A percentile compares a stretch with the other conserved stretches of the same genome.
phyloP scores from a whole-genome alignment of 2,888 invertebrate genomes.

The Exocentrus adspersus region DNA sequence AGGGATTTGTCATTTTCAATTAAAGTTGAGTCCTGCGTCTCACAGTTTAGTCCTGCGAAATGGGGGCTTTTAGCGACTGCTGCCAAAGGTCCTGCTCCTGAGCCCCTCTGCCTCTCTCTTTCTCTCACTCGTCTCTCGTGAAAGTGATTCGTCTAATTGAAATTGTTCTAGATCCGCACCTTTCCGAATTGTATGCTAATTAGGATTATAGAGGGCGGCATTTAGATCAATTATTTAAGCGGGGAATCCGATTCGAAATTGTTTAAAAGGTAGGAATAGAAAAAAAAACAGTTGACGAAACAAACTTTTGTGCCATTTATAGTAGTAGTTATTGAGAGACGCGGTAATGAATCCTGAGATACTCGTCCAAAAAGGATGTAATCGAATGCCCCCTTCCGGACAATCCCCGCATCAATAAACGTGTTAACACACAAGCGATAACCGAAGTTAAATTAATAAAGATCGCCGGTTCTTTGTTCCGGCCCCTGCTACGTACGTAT shows the following conservation, averaged over 20 bases:
- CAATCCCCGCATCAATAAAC: conserved; percentile 38
- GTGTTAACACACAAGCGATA: conserved; percentile 56
- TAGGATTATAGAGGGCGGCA: conserved; percentile 22
- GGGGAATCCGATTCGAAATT: too few species aligned
- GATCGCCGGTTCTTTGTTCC: conserved; percentile 49
- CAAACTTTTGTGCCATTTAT: too few species aligned
- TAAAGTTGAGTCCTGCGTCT: conserved; percentile 66
- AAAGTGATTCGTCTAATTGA: conserved; percentile 37
- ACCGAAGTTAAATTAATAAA: conserved; percentile 54
- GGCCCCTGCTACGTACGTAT: too few species aligned
- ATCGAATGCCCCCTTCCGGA: not conserved
- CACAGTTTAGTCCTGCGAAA: conserved; percentile 55
- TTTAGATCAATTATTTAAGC: conserved; percentile 24
- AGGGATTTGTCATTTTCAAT: conserved; percentile 67
- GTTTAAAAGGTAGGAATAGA: too few species aligned
- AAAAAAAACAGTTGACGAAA: too few species aligned
- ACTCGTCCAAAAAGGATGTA: not conserved
- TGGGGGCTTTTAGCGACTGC: conserved; percentile 50
- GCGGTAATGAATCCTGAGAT: too few species aligned
- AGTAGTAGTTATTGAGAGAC: too few species aligned
- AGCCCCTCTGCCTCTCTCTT: not conserved
- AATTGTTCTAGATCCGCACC: conserved; percentile 34
- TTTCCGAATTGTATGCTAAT: conserved; percentile 36
- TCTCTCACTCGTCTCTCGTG: conserved; percentile 24
- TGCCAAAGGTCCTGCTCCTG: conserved; percentile 43